Conservation (phyloP, 37 sponge, comb jelly and placozoan genomes). For the Chondrilla cf. caribensis region DNA sequence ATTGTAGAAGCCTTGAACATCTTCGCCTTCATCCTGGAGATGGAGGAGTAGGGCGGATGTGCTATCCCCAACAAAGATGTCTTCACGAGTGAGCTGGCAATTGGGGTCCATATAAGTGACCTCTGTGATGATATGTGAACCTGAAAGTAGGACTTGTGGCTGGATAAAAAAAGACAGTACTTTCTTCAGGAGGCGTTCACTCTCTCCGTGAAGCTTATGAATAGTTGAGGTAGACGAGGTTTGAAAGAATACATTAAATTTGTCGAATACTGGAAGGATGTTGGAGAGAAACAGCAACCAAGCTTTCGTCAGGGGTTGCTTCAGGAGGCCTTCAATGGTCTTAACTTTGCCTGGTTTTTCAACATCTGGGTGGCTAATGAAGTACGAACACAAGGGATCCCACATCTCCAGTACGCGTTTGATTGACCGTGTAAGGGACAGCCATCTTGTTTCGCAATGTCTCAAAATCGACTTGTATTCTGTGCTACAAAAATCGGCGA, state of each 20-base stretch:
- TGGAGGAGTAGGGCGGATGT: background rate
- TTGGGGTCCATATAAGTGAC: background rate
- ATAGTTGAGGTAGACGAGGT: slow-evolving; percentile 24
- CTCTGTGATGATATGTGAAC: background rate
- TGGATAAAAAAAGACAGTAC: slow-evolving; percentile 36
- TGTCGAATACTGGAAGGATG: slow-evolving; percentile 16
- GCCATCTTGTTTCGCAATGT: slow-evolving; percentile 48
- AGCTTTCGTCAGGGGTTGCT: slow-evolving; percentile 22
- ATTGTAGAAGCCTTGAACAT: background rate
- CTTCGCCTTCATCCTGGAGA: background rate
- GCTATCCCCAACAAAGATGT: background rate
- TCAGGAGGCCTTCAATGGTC: slow-evolving; percentile 14
- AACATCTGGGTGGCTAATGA: slow-evolving; percentile 37
- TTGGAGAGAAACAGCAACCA: slow-evolving; percentile 26
- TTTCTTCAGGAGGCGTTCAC: slow-evolving; percentile 26
- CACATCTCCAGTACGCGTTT: slow-evolving; percentile 39
- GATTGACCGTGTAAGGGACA: slow-evolving; percentile 29
- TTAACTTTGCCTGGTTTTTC: slow-evolving; percentile 36
- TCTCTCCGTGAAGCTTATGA: slow-evolving; percentile 37
- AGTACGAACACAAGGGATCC: slow-evolving; percentile 35
- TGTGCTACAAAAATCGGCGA: slow-evolving; percentile 8
- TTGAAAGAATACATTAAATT: slow-evolving; percentile 27
- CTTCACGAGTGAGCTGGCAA: background rate
- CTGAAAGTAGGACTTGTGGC: background rate
- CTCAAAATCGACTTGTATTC: slow-evolving; percentile 26